A percentile compares a stretch with the other conserved stretches of the same genome.
phyloP scores from a whole-genome alignment of 1,140 invertebrate species.

The Palaemon carinicauda region DNA sequence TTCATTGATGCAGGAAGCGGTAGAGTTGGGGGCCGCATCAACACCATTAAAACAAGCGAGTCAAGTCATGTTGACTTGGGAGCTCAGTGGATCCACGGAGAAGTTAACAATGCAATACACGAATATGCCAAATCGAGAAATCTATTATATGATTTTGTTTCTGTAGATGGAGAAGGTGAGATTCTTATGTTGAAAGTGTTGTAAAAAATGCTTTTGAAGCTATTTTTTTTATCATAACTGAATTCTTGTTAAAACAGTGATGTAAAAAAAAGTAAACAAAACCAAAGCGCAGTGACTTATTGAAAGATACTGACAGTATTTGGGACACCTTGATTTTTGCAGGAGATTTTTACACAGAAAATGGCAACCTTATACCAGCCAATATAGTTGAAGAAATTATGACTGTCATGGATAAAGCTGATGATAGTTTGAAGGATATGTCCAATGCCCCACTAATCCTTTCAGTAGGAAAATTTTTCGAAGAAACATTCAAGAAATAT shows the following conservation, averaged over 20 bases:
- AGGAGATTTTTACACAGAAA: conserved; percentile 46
- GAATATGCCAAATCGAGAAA: conserved; percentile 69
- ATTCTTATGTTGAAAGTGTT: not conserved
- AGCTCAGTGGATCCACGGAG: conserved; percentile 85
- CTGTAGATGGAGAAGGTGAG: conserved; percentile 55
- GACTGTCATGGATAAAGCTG: conserved; percentile 6
- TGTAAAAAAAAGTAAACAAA: too few species aligned
- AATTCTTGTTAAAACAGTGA: not conserved
- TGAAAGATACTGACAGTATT: too few species aligned
- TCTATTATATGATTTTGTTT: conserved; percentile 62
- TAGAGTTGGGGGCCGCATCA: conserved; percentile 72
- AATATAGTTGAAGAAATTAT: conserved; percentile 37
- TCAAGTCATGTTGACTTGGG: conserved; percentile 78
- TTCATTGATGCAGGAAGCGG: conserved; percentile 50
- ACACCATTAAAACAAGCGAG: conserved; percentile 66
- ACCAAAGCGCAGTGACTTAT: too few species aligned
- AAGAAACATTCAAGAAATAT: conserved; percentile 12
- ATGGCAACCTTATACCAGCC: conserved; percentile 33
- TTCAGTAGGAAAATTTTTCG: not conserved
- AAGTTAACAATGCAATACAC: conserved; percentile 74
- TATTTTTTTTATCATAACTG: not conserved
- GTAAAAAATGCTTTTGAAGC: not conserved
- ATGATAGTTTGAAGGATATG: not conserved
- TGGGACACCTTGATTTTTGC: not conserved
- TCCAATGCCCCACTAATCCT: not conserved